Conservation (phyloP, 2,797 vertebrate genomes). For the Epinephelus coioides region DNA sequence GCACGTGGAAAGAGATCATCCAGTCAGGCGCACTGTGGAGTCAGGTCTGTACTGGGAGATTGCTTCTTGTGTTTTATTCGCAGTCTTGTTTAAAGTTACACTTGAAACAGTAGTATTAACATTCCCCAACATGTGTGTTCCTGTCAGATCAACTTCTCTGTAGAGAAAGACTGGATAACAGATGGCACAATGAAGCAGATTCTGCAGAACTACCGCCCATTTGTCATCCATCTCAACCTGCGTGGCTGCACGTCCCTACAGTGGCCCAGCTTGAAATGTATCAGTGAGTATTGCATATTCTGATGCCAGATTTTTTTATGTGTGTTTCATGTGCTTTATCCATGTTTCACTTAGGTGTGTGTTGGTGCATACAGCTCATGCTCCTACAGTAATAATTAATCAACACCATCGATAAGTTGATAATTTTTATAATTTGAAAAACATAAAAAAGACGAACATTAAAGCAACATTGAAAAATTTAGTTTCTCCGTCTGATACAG, state of each 20-base stretch:
- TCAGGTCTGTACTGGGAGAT: slow-evolving; percentile 72
- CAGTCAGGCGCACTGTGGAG: slow-evolving; percentile 79
- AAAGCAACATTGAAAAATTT: slow-evolving; percentile 36
- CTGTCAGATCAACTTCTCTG: slow-evolving; percentile 80
- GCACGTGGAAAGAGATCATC: slow-evolving; percentile 77
- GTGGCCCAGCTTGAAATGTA: slow-evolving; percentile 69
- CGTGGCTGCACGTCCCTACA: slow-evolving; percentile 72
- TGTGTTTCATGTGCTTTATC: neutral
- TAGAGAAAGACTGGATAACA: slow-evolving; percentile 76
- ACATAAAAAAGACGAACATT: slow-evolving; percentile 30
- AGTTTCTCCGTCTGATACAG: slow-evolving; percentile 75
- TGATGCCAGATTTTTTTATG: neutral
- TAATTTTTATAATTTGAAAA: slow-evolving; percentile 44
- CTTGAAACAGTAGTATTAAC: slow-evolving; percentile 3
- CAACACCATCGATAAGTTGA: slow-evolving; percentile 16
- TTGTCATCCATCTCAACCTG: slow-evolving; percentile 81
- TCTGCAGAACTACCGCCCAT: slow-evolving; percentile 74
- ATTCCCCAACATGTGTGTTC: slow-evolving; percentile 10
- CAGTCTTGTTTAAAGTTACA: neutral
- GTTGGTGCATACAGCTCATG: neutral
- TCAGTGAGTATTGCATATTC: slow-evolving; percentile 72
- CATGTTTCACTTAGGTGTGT: neutral
- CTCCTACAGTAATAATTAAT: slow-evolving; percentile 7
- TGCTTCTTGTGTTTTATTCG: slow-evolving; percentile 13
- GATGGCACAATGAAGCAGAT: slow-evolving; percentile 69